Percentiles rank a stretch among this genome's conserved stretches.
These are phyloP conservation scores for Trichopoda pennipes DNA, from an alignment of 2,888 invertebrate species.

Conservation along the genomic window DNA sequence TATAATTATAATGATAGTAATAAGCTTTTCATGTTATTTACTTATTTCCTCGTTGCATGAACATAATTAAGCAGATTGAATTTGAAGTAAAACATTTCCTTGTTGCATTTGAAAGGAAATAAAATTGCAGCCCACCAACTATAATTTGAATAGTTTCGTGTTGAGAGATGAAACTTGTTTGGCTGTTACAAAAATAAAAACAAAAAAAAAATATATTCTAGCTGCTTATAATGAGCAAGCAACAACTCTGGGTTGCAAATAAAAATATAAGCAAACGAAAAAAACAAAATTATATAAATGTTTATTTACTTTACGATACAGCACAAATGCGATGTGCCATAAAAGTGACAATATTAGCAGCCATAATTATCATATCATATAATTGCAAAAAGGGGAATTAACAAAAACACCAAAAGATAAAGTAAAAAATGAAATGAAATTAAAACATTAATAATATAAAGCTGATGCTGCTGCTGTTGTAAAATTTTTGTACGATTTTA, in stretches of 20 bases:
- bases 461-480: conserved; percentile 39
- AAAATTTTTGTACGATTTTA: conserved; percentile 17
- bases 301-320: conserved; percentile 29
- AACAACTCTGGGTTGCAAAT: conserved; percentile 36
- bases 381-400: conserved; percentile 58
- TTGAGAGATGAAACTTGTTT: conserved; percentile 19
- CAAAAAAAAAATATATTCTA: conserved; percentile 14
- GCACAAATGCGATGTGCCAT: conserved; percentile 58
- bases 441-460: conserved; percentile 57
- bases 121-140: conserved; percentile 38
- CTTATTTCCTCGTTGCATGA: conserved; percentile 14
- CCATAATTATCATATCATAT: conserved; percentile 65
- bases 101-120: conserved; percentile 38
- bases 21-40: conserved; percentile 10
- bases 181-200: conserved; percentile 9
- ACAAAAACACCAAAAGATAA: conserved; percentile 53
- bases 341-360: conserved; percentile 67
- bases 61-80: conserved; percentile 53
- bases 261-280: conserved; percentile 15
- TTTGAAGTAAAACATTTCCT: conserved; percentile 57
- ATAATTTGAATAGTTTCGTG: conserved; percentile 49
- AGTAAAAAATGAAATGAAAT: conserved; percentile 28
- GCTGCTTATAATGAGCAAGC: conserved; percentile 43
- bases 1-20: neutral
- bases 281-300: neutral